Conservation (phyloP, 1,140 invertebrate genomes). For the Solenopsis fugax region DNA sequence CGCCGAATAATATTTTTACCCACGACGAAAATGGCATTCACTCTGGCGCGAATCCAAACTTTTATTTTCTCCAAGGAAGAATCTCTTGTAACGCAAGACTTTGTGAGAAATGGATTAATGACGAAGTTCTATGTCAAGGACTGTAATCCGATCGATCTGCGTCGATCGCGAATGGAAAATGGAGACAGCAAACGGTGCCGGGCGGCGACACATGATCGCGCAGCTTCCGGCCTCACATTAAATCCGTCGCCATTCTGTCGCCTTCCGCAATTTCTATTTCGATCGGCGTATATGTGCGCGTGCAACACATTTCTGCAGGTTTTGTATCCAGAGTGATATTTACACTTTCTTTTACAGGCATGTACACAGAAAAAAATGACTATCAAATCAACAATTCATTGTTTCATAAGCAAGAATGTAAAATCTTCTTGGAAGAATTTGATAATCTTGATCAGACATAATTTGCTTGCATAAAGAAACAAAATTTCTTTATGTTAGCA, state of each 20-base stretch:
- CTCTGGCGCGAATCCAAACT: slow-evolving; percentile 21
- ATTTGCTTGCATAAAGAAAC: too few relatives aligned
- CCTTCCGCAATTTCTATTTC: slow-evolving; percentile 50
- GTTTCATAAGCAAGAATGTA: too few relatives aligned
- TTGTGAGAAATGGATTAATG: slow-evolving; percentile 8
- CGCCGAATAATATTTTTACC: slow-evolving; percentile 32
- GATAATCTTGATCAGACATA: too few relatives aligned
- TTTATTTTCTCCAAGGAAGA: neutral
- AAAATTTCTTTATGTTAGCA: too few relatives aligned
- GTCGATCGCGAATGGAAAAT: neutral
- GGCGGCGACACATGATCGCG: slow-evolving; percentile 45
- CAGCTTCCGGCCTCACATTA: slow-evolving; percentile 43
- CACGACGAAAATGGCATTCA: neutral
- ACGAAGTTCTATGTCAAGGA: slow-evolving; percentile 53
- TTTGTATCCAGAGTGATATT: neutral
- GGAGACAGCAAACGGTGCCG: slow-evolving; percentile 4
- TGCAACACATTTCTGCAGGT: neutral
- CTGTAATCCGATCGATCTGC: slow-evolving; percentile 50
- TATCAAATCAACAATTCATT: too few relatives aligned
- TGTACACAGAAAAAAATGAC: too few relatives aligned
- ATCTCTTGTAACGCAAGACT: neutral
- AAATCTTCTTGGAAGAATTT: too few relatives aligned
- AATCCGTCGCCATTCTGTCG: slow-evolving; percentile 9
- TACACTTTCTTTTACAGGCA: neutral
- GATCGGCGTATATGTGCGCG: neutral